phyloP scores from a whole-genome alignment of 2,888 invertebrate genomes.

The Drosophila macrospina region DNA sequence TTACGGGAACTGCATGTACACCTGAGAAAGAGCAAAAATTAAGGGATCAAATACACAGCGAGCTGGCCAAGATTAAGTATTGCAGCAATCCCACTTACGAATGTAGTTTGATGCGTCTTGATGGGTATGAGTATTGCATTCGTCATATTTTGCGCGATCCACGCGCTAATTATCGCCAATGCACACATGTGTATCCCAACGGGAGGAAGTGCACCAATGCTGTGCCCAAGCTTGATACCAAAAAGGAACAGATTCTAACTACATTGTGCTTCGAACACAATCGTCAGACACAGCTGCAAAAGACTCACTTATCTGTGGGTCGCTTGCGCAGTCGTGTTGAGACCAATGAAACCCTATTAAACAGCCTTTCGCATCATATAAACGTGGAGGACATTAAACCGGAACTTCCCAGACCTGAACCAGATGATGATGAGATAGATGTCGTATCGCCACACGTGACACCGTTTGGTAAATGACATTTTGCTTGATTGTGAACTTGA shows the following conservation, averaged over 20 bases:
- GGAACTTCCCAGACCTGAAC: slow-evolving; percentile 68
- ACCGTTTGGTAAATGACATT: slow-evolving; percentile 87
- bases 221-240: slow-evolving; percentile 90
- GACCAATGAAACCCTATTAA: slow-evolving; percentile 89
- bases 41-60: slow-evolving; percentile 87
- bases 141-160: slow-evolving; percentile 94
- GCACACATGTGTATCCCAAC: slow-evolving; percentile 89
- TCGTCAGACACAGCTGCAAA: slow-evolving; percentile 88
- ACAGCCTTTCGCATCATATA: slow-evolving; percentile 89
- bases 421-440: slow-evolving; percentile 86
- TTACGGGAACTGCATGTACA: slow-evolving; percentile 57
- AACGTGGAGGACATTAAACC: slow-evolving; percentile 83
- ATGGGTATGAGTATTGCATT: slow-evolving; percentile 91
- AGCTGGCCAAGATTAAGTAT: slow-evolving; percentile 88
- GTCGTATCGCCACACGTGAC: slow-evolving; percentile 86
- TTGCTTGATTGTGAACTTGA: neutral
- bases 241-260: slow-evolving; percentile 88
- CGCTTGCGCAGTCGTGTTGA: slow-evolving; percentile 88
- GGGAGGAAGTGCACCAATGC: slow-evolving; percentile 92
- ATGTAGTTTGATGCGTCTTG: slow-evolving; percentile 89
- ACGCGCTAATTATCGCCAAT: slow-evolving; percentile 93
- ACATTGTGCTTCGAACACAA: slow-evolving; percentile 91
- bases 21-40: slow-evolving; percentile 82
- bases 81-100: slow-evolving; percentile 89
- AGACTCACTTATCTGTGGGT: slow-evolving; percentile 87